phyloP scores from a whole-genome alignment of 2,113 vertebrate species.

The Pantherophis guttatus region DNA sequence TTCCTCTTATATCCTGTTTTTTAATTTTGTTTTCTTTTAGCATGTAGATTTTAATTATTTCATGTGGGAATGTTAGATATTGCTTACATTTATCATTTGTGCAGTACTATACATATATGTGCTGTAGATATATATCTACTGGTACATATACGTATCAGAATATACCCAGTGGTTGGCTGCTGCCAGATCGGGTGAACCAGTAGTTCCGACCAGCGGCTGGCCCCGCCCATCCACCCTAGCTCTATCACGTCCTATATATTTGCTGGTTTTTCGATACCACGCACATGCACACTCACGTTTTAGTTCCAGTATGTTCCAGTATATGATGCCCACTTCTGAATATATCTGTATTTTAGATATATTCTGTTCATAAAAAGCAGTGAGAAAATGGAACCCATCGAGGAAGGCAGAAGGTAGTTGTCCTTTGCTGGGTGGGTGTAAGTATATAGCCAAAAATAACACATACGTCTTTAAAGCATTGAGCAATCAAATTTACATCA shows the following conservation, averaged over 20 bases:
- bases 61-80: background rate
- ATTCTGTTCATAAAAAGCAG: background rate
- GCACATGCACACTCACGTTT: no score
- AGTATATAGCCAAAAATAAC: background rate
- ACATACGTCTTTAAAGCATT: background rate
- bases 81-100: background rate
- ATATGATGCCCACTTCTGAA: background rate
- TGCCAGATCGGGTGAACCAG: no score
- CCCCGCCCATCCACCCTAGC: no score
- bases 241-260: no score
- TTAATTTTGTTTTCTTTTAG: background rate
- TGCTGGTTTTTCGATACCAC: no score
- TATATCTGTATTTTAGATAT: background rate
- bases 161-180: no score
- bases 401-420: background rate
- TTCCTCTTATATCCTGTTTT: background rate
- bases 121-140: no score
- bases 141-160: no score
- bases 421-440: background rate
- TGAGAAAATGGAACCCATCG: background rate
- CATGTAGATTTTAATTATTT: background rate
- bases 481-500: background rate
- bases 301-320: no score
- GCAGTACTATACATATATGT: background rate
- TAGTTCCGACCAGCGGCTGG: no score